Conservation (phyloP, 2,113 vertebrate species). For the Carlito syrichta region DNA sequence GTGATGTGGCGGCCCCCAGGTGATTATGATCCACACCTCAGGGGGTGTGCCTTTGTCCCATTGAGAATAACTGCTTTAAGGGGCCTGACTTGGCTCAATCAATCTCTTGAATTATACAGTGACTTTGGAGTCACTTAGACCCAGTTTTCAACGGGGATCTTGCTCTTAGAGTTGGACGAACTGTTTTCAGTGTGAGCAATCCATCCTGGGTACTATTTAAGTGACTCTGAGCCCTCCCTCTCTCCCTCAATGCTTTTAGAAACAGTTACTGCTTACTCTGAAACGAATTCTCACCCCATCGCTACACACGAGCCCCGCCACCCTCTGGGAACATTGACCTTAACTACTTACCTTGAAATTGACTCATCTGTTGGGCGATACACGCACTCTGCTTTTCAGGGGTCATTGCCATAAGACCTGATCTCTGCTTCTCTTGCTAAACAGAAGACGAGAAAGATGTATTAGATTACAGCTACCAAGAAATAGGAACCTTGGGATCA, state of each 20-base stretch:
- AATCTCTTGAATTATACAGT: conserved; percentile 10
- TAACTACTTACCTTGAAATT: conserved; percentile 87
- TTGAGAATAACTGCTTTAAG: not conserved
- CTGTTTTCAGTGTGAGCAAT: not conserved
- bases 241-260: not conserved
- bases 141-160: not conserved
- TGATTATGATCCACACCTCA: not conserved
- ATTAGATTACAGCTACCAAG: conserved; percentile 14
- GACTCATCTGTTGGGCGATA: conserved; percentile 85
- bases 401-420: conserved; percentile 83
- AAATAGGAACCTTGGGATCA: conserved; percentile 16
- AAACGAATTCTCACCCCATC: conserved; percentile 75
- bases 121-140: not conserved
- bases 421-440: conserved; percentile 88
- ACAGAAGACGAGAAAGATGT: conserved; percentile 48
- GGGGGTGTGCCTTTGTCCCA: not conserved
- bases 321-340: not conserved
- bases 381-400: conserved; percentile 79
- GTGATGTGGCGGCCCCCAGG: not conserved
- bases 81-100: not conserved
- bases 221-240: not conserved
- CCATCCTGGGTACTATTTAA: not conserved
- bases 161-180: not conserved
- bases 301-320: not conserved
- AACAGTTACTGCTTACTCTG: conserved; percentile 74